These are phyloP conservation scores for Exephanes ischioxanthus DNA, from an alignment of 2,888 invertebrate species.

Conservation along the genomic window DNA sequence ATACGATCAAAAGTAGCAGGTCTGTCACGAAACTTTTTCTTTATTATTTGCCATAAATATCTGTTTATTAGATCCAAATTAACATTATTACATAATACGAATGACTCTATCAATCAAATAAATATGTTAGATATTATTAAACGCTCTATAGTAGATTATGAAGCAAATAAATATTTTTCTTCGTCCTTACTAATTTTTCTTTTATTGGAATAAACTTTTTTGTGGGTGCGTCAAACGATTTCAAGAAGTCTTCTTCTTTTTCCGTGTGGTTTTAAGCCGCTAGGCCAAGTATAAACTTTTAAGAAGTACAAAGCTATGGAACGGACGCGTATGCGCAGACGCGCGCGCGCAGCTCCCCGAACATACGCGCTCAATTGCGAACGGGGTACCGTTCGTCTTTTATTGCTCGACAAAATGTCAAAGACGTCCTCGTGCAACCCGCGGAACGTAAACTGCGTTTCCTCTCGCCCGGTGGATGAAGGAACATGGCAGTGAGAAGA, in stretches of 20 bases:
- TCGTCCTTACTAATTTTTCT: too few relatives aligned
- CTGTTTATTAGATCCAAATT: too few relatives aligned
- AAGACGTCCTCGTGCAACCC: neutral
- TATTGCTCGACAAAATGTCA: slow-evolving; percentile 42
- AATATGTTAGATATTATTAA: too few relatives aligned
- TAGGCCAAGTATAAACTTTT: neutral
- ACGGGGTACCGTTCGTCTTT: neutral
- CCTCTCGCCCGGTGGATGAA: neutral
- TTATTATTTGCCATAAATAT: too few relatives aligned
- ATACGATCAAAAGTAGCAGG: too few relatives aligned
- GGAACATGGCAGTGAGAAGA: neutral
- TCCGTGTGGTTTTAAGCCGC: too few relatives aligned
- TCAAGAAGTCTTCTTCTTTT: slow-evolving; percentile 12
- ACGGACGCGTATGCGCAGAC: slow-evolving; percentile 30
- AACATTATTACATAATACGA: too few relatives aligned
- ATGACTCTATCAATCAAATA: too few relatives aligned
- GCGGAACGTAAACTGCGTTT: neutral
- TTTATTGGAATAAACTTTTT: too few relatives aligned
- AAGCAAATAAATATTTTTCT: too few relatives aligned
- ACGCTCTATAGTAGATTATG: too few relatives aligned
- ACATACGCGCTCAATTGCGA: neutral
- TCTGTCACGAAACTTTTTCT: too few relatives aligned
- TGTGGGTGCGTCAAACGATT: slow-evolving; percentile 13
- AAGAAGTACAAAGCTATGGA: slow-evolving; percentile 52
- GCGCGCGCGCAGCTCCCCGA: neutral